These are phyloP conservation scores for Oscheius sp. DNA, from an alignment of 2,888 invertebrate genomes.

Conservation along the genomic window DNA sequence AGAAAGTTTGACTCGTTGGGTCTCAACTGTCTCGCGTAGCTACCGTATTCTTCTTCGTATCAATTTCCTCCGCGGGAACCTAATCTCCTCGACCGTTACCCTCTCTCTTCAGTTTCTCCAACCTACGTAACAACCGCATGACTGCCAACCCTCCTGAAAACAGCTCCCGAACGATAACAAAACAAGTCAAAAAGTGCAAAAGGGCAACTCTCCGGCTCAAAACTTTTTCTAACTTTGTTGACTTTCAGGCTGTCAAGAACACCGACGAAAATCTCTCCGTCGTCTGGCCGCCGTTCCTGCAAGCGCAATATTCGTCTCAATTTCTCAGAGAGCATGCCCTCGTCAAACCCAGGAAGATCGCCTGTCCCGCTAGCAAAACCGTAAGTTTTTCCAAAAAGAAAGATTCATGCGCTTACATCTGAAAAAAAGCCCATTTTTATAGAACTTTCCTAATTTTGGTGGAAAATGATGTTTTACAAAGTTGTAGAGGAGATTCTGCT, in stretches of 20 bases:
- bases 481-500: too few species aligned
- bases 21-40: too few species aligned
- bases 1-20: too few species aligned
- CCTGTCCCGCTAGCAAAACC: conserved; percentile 30
- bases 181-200: too few species aligned
- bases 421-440: too few species aligned
- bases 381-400: conserved; percentile 21
- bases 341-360: conserved; percentile 32
- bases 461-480: too few species aligned
- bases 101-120: not conserved
- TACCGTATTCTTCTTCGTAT: too few species aligned
- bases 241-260: conserved; percentile 40
- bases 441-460: too few species aligned
- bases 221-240: too few species aligned
- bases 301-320: conserved; percentile 50
- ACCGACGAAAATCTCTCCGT: conserved; percentile 40
- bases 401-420: not conserved
- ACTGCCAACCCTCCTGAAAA: too few species aligned
- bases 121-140: not conserved
- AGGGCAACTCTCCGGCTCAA: too few species aligned
- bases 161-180: conserved; percentile 5
- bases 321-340: conserved; percentile 53
- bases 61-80: too few species aligned
- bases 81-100: not conserved
- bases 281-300: conserved; percentile 57